These are phyloP conservation scores for Sinodicranocentrus sp. DNA, from an alignment of 2,888 invertebrate genomes.

Conservation along the genomic window DNA sequence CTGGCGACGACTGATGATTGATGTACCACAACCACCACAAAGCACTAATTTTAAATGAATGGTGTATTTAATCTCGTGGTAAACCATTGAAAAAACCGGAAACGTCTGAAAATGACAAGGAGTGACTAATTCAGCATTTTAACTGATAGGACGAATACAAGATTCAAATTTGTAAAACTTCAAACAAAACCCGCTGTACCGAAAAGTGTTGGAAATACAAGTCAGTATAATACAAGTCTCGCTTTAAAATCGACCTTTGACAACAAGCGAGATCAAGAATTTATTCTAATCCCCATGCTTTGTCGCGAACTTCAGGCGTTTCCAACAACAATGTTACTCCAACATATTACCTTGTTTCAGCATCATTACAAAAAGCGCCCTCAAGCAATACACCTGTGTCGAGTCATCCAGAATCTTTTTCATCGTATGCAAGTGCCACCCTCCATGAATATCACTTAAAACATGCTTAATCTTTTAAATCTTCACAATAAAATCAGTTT, in stretches of 20 bases:
- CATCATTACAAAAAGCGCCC: background rate
- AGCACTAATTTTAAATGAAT: background rate
- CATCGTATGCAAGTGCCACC: background rate
- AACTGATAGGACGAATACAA: background rate
- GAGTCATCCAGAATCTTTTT: constrained; percentile 20
- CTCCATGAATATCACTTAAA: constrained; percentile 10
- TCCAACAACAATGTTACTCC: too few species aligned
- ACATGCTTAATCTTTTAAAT: constrained; percentile 35
- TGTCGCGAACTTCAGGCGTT: too few species aligned
- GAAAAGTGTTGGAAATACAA: too few species aligned
- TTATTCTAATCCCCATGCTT: too few species aligned
- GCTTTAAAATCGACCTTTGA: too few species aligned
- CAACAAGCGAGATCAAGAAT: too few species aligned
- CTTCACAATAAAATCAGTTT: constrained; percentile 11
- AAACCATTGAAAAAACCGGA: constrained; percentile 1
- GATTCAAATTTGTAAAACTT: background rate
- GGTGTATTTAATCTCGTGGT: background rate
- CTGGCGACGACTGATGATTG: constrained; percentile 1
- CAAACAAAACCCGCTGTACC: too few species aligned
- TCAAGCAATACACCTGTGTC: constrained; percentile 32
- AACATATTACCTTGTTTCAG: too few species aligned
- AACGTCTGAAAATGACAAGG: background rate
- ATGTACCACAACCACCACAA: background rate
- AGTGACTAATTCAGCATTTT: too few species aligned
- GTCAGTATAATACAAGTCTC: too few species aligned